Evolutionary conservation across 2,113 vertebrate genomes (phyloP), one percentile per base, ranked within the genome.

Genomic region (Plecturocebus donacophilus): DNA sequence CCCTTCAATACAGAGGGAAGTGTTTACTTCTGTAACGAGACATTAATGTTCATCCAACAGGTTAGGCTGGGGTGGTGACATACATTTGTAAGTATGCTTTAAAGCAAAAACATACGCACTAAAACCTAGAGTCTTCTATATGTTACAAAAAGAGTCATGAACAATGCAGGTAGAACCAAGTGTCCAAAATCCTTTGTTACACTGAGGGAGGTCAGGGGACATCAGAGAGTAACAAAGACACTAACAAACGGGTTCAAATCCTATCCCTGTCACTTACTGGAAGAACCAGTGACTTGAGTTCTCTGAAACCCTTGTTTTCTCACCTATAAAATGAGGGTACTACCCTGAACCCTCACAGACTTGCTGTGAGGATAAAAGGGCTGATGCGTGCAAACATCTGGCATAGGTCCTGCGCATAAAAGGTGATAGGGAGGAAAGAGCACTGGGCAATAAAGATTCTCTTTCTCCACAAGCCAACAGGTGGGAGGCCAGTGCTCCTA

Each of bases 341-440:
- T 21, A 19, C 45, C 35, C 61, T 42, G 45, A 2, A 27, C 38
- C 61, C 56, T 56, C n/a, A 0, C 4, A 38, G 68, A 58, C 61
- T 19, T 25, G 35, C 23, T 14, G 5, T n/a, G 81, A 54, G 52
- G 58, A 89, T 25, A 4, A 8, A 68, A 68, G 13, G 20, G 38
- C 38, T 11, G 35, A 12, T 23, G 3, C 2, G 0, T 1, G 1
- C 0, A 4, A 42, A 45, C 11, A 71, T 9, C 66, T 16, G 12
- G 42, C 30, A 13, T 0, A 32, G 84, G 5, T 54, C 54, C 68
- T 81, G 27, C n/a, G 47, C 75, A 49, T 13, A 30, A 68, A 20
- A 89, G 68, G 49, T 38, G 19, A 71, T 73, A 35, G 68, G 19
- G 6, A 21, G 35, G 35, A 52, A 71, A 38, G 0, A 13, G n/a